Conservation (phyloP, 2,113 vertebrate species). For the Bufo gargarizans region DNA sequence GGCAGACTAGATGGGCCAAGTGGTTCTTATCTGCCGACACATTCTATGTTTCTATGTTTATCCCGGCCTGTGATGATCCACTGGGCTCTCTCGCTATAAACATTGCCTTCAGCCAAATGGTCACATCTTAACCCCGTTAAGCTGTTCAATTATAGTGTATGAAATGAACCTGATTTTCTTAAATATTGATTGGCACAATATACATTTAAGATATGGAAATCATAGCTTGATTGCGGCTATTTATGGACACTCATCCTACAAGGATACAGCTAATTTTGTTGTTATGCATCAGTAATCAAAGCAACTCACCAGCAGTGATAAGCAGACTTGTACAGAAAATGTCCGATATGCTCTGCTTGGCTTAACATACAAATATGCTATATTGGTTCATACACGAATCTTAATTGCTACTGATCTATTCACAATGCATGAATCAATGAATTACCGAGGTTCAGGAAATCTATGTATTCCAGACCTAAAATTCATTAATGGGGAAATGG, state of each 20-base stretch:
- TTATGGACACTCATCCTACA: background rate
- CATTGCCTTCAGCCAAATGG: too few relatives aligned
- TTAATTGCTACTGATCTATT: constrained; percentile 20
- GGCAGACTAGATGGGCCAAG: too few relatives aligned
- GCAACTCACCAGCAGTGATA: background rate
- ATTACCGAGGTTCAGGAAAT: background rate
- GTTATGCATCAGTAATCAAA: constrained; percentile 12
- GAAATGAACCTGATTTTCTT: background rate
- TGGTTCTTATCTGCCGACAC: too few relatives aligned
- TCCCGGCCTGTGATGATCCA: too few relatives aligned
- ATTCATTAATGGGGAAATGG: background rate
- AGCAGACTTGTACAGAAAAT: constrained; percentile 20
- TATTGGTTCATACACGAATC: constrained; percentile 7
- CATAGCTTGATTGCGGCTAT: background rate
- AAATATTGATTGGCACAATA: background rate
- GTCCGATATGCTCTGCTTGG: constrained; percentile 21
- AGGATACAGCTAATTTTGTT: background rate
- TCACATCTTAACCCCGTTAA: too few relatives aligned
- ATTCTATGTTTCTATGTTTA: too few relatives aligned
- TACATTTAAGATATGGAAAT: background rate
- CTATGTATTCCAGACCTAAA: background rate
- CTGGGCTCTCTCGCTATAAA: too few relatives aligned
- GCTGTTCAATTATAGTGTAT: background rate
- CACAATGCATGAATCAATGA: background rate
- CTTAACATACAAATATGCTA: constrained; percentile 25